Base-by-base conservation (phyloP, 1,140 invertebrate genomes). In the Pseudobourletiella spinata region DNA sequence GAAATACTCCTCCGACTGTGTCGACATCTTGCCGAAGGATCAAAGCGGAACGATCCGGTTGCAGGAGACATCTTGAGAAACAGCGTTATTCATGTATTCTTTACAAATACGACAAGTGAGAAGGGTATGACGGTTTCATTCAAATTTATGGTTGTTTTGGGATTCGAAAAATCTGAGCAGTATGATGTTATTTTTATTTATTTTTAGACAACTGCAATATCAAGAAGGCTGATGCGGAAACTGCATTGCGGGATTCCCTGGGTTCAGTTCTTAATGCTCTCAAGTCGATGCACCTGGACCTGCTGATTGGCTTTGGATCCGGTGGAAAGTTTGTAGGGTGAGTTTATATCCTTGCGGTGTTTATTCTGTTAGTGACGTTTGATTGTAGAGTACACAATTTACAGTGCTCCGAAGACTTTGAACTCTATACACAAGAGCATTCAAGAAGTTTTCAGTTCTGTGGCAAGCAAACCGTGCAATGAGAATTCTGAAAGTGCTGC, bases 1-100 rank as follows among this genome's bases (percentile, higher is more conserved):
- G 92, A 96, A 75, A 79, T 96, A 29, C 73, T 88, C 0, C 71
- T 94, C 1, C 84, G 91, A 73, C 79, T 96, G 48, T 84, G 86
- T 0, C 80, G 88, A 0, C 91, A 96, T 77, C 76, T 96, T 16
- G 72, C 86, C 11, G 82, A 78, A 55, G 89, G 86, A 1, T 83
- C 85, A 73, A 74, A 77, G 39, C 76, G 84, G 26, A 81, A 82
- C 11, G 81, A 91, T 71, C 80, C 81, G 0, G 72, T 79, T 1
- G 82, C 86, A 25, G 73, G 77, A 1, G 75, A 76, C 2, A 73
- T 95, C 32, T 72, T 96, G 0, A 74, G 85, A 43, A 84, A 84
- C 55, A 76, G 83, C 4, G 84, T 91, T 24, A 73, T 95, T 29
- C 86, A 92, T 72, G 82, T 96, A 58, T 80, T 94, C 11, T 28